A percentile compares a stretch with the other conserved stretches of the same genome.
Conservation (phyloP, 2,113 vertebrate genomes). For the Typhlomys cinereus region DNA sequence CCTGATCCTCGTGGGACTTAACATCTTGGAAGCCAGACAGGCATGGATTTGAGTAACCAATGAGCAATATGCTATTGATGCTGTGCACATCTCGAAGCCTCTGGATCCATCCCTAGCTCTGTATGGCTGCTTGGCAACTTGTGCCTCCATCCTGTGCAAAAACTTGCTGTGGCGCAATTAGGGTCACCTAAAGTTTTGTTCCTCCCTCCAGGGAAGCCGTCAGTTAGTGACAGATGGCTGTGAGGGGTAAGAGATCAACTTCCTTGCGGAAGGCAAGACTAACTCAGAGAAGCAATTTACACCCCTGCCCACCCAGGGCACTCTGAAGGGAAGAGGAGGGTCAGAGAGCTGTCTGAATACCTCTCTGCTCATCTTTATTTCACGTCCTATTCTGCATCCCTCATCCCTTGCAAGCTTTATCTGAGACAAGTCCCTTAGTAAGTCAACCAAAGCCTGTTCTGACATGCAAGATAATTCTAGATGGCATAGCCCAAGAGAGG, state of each 20-base stretch:
- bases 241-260: background rate
- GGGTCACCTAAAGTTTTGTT: background rate
- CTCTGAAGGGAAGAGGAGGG: no score
- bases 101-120: background rate
- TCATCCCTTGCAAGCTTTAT: background rate
- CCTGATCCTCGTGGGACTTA: background rate
- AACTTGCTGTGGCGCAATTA: background rate
- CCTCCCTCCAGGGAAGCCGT: background rate
- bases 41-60: background rate
- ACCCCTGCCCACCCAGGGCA: background rate
- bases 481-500: background rate
- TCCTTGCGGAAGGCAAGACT: background rate
- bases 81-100: accelerated
- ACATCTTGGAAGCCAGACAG: background rate
- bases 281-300: background rate
- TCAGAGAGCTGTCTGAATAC: background rate
- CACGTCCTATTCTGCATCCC: background rate
- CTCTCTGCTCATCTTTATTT: background rate
- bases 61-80: background rate
- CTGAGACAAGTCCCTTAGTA: background rate
- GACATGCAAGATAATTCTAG: background rate
- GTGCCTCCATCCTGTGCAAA: background rate
- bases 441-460: background rate
- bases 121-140: background rate
- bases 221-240: background rate